Base-by-base conservation (phyloP, 2,888 invertebrate genomes). In the Tachina lurida region DNA sequence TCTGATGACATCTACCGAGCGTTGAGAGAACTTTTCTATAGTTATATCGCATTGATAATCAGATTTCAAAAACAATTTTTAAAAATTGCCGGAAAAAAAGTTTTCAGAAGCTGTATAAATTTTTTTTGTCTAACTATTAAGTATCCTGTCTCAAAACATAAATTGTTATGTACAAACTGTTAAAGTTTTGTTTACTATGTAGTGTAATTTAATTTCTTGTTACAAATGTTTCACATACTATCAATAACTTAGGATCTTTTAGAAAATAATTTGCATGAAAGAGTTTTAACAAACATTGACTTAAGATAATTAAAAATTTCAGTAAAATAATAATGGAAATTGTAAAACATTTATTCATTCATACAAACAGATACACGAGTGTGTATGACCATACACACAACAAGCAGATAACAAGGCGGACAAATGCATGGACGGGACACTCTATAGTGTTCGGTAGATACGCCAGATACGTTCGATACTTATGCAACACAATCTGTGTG, bases 401-500 rank as follows among this genome's bases (percentile, higher is more conserved):
- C n/a, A 17, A 54, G 45, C 31, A 60, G 13, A 7, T 49, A 19
- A 2, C 19, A 8, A 19, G 58, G 12, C 56, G 47, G 10, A 70
- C 45, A 73, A 47, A 41, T 22, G 41, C 10, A 65, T 70, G 41
- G 63, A 63, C 62, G 58, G 39, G 78, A 65, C 9, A n/a, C n/a
- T n/a, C 13, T 65, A 31, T 31, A 15, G 49, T 79, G 8, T 82
- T 31, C 31, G 31, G 31, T 54, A 56, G 70, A 70, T 80, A 60
- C 39, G 15, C 70, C 22, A 10, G 67, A 73, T 73, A 67, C 17
- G 49, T 22, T 65, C 63, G 58, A 31, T 54, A 60, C 80, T 80
- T 84, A 73, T 76, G 84, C 80, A 80, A 80, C 45, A 75, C 13
- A 74, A 84, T 84, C 73, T 73, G 43, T 54, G 80, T 39, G 60